Percentiles rank a stretch among this genome's conserved stretches.
phyloP scores from a whole-genome alignment of 2,888 invertebrate species.

The Netelia melanura region DNA sequence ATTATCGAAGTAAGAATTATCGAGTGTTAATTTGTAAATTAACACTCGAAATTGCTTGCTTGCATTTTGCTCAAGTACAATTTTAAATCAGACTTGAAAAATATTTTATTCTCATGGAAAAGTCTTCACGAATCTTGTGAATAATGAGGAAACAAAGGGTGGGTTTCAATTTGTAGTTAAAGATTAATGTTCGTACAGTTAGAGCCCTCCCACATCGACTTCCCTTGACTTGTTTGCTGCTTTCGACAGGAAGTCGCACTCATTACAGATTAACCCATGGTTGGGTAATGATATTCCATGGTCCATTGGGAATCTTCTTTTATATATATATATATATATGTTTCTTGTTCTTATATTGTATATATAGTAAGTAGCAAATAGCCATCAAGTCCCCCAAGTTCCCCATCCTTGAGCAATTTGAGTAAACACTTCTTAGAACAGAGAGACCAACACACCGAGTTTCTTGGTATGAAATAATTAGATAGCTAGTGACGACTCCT shows the following conservation, averaged over 20 bases:
- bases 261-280: conserved; percentile 58
- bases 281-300: conserved; percentile 52
- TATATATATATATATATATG: no score
- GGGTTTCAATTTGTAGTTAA: neutral
- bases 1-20: no score
- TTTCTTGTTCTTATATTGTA: no score
- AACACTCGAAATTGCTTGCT: no score
- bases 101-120: no score
- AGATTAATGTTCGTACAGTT: neutral
- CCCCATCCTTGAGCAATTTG: conserved; percentile 68
- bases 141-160: no score
- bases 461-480: conserved; percentile 70
- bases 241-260: conserved; percentile 56
- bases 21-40: no score
- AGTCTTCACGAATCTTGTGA: no score
- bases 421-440: conserved; percentile 68
- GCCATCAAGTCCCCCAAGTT: conserved; percentile 1
- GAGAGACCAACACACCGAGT: conserved; percentile 48
- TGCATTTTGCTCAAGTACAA: no score
- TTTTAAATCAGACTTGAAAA: no score
- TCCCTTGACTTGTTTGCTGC: conserved; percentile 27
- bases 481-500: conserved; percentile 64
- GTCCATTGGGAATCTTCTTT: conserved; percentile 7
- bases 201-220: conserved; percentile 39
- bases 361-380: conserved; percentile 13